A percentile compares a stretch with the other conserved stretches of the same genome.
Evolutionary conservation across 2,888 invertebrate species (phyloP).

Genomic region (Malacosoma neustria): DNA sequence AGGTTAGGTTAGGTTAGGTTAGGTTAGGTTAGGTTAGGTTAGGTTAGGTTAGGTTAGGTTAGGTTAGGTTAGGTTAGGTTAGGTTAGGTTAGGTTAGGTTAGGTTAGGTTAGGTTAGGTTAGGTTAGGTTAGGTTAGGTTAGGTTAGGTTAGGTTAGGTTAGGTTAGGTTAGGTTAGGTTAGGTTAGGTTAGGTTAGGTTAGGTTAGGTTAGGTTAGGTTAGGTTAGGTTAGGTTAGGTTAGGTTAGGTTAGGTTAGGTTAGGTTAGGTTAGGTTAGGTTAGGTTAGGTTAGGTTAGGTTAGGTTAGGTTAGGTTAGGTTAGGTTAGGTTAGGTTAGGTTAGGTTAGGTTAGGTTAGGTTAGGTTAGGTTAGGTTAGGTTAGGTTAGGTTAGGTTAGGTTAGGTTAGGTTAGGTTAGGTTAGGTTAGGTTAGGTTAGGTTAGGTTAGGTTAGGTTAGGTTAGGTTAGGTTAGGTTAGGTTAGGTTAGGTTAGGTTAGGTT

Average conservation of each 20-base stretch:
- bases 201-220: constrained; percentile 10
- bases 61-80: constrained; percentile 7
- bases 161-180: constrained; percentile 10
- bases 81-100: constrained; percentile 10
- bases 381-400: constrained; percentile 6
- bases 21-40: constrained; percentile 8
- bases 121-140: constrained; percentile 9
- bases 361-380: constrained; percentile 4
- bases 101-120: constrained; percentile 10
- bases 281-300: constrained; percentile 5
- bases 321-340: constrained; percentile 5
- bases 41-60: constrained; percentile 9
- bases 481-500: constrained; percentile 5
- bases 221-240: constrained; percentile 10
- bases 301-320: constrained; percentile 4
- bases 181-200: constrained; percentile 10
- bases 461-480: constrained; percentile 6
- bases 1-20: constrained; percentile 10
- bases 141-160: constrained; percentile 6
- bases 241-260: constrained; percentile 8
- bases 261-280: constrained; percentile 5
- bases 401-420: constrained; percentile 5
- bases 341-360: constrained; percentile 4
- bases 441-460: constrained; percentile 6
- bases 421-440: constrained; percentile 6